Base-by-base conservation (phyloP, 2,888 invertebrate genomes). In the Baronia brevicornis region DNA sequence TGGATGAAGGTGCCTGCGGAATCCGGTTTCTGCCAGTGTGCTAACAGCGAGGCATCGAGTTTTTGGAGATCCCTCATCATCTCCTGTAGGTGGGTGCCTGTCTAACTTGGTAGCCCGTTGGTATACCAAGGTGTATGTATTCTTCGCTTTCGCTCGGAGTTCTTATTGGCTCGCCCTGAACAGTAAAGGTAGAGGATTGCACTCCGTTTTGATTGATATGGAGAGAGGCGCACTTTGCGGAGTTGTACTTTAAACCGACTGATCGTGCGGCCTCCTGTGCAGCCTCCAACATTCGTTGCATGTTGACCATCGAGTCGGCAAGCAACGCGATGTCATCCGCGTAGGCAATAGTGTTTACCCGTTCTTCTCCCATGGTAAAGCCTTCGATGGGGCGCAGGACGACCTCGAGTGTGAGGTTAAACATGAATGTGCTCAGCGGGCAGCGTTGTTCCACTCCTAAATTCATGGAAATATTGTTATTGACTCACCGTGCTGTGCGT, bases 51-150 rank as follows among this genome's bases (percentile, higher is more conserved):
- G 4, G 14, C 8, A 6, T 25, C 15, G 9, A 15, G 14, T 8
- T 25, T 25, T 7, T 15, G 8, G 5, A 25, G 6, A 5, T 25
- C 25, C 1, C 10, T n/a, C n/a, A 10, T 2, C 4, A 22, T 9
- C 9, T 10, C 9, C 4, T 4, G 4, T 9, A 25, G n/a, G 5
- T 11, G 9, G 11, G 17, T n/a, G 17, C 11, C 10, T 11, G 15
- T 5, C 6, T 17, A 1, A 34, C 5, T 10, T 25, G 14, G 13
- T 9, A 25, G 25, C 15, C 15, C 2, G 25, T 25, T 5, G 15
- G 14, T 2, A 25, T 25, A 1, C 15, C 9, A 2, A 8, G 5
- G 13, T 68, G 74, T n/a, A n/a, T n/a, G n/a, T n/a, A n/a, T n/a
- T n/a, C n/a, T n/a, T n/a, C n/a, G 6, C 4, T 7, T 24, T 7